Conservation (phyloP, 2,113 vertebrate genomes). For the Chloroceryle aenea region DNA sequence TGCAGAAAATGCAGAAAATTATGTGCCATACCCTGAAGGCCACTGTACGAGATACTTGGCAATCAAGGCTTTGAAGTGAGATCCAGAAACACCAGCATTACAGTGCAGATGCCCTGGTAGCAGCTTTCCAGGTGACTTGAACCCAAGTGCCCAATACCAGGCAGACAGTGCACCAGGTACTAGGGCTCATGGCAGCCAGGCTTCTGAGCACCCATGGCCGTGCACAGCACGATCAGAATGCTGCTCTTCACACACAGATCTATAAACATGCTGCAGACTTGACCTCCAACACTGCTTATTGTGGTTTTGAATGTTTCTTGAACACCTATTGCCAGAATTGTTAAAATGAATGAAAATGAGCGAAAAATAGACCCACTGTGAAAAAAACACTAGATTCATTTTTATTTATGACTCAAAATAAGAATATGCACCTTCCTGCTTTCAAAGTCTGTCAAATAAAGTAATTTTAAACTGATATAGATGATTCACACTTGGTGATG, state of each 20-base stretch:
- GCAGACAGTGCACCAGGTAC: rapidly evolving
- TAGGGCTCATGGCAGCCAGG: rapidly evolving
- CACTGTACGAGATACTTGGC: rapidly evolving
- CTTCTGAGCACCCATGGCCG: not conserved
- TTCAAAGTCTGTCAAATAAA: not conserved
- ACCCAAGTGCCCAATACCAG: not conserved
- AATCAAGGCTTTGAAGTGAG: not conserved
- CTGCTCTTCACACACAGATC: not conserved
- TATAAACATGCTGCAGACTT: rapidly evolving
- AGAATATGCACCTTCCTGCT: not conserved
- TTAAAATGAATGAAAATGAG: not conserved
- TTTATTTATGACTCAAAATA: conserved; percentile 5
- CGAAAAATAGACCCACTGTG: not conserved
- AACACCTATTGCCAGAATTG: not conserved
- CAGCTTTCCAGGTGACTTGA: not conserved
- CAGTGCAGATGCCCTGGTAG: not conserved
- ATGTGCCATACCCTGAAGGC: rapidly evolving
- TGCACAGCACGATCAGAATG: rapidly evolving
- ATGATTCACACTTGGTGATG: not conserved
- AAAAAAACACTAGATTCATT: not conserved
- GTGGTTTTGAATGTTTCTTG: not conserved
- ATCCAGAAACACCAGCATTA: not conserved
- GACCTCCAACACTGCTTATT: not conserved
- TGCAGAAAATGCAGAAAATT: not conserved
- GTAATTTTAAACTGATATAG: not conserved